A percentile compares a stretch with the other conserved stretches of the same genome.
Evolutionary conservation across 1,140 invertebrate species (phyloP).

Genomic region (Semibalanus balanoides): DNA sequence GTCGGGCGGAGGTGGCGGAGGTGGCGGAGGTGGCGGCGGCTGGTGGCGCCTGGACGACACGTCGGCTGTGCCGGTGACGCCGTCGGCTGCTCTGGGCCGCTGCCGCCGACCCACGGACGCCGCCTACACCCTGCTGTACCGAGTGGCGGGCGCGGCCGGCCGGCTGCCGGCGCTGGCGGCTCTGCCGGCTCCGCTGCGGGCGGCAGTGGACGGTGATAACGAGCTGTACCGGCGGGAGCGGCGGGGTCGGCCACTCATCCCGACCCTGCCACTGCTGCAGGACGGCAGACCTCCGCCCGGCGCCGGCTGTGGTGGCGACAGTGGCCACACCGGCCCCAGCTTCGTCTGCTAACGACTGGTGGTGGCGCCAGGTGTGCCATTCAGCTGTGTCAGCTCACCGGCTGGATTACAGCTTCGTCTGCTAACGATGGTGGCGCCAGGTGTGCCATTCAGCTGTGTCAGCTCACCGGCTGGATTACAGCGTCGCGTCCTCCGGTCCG

Average conservation of each 20-base stretch:
- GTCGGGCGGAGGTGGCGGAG: slow-evolving; percentile 21
- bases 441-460: no score
- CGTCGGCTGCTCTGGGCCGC: background rate
- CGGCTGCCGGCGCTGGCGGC: slow-evolving; percentile 24
- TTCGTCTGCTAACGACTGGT: background rate
- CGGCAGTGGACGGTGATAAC: slow-evolving; percentile 34
- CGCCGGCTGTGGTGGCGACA: background rate
- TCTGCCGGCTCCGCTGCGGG: slow-evolving; percentile 32
- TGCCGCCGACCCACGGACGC: slow-evolving; percentile 36
- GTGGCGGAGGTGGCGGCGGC: background rate
- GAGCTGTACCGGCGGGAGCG: slow-evolving; percentile 26
- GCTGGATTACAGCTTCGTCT: background rate
- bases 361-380: background rate
- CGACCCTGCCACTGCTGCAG: background rate
- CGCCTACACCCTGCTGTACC: slow-evolving; percentile 66
- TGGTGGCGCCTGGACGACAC: slow-evolving; percentile 68
- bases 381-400: background rate
- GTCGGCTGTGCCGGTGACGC: slow-evolving; percentile 43
- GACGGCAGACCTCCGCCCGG: background rate
- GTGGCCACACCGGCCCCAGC: background rate
- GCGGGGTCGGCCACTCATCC: background rate
- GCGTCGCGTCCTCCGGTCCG: no score
- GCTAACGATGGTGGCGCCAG: background rate
- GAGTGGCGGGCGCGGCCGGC: slow-evolving; percentile 25
- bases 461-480: background rate